Conservation (phyloP, 30 jellyfish, hydroid and myxozoan genomes). For the Chrysaora quinquecirrha region DNA sequence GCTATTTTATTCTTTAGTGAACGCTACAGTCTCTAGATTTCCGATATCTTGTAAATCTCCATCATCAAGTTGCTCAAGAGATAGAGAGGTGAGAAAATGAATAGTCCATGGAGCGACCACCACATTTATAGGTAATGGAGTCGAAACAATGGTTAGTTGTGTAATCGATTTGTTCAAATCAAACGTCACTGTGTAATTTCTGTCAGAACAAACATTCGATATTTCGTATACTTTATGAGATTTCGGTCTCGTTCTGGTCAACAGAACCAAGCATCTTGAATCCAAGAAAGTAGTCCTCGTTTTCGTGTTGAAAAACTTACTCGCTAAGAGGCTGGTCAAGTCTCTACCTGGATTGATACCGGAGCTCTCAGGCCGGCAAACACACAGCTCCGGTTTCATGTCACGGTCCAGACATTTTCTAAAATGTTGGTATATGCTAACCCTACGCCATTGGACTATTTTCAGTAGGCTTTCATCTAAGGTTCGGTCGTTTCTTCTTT, state of each 20-base stretch:
- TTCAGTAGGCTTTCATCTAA: conserved; percentile 22
- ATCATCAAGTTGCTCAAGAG: conserved; percentile 46
- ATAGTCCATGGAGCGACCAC: conserved; percentile 84
- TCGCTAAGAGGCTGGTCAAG: conserved; percentile 71
- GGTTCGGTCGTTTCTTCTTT: not conserved
- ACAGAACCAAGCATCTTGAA: conserved; percentile 84
- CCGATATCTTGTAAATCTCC: conserved; percentile 34
- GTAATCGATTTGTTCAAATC: conserved; percentile 26
- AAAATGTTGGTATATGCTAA: conserved; percentile 91
- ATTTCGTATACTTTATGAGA: conserved; percentile 80
- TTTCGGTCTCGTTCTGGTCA: conserved; percentile 69
- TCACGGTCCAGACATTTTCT: conserved; percentile 84
- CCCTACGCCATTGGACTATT: conserved; percentile 93
- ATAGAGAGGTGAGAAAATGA: conserved; percentile 77
- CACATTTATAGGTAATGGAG: conserved; percentile 58
- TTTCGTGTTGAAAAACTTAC: conserved; percentile 46
- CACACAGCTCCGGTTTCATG: conserved; percentile 80
- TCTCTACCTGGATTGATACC: conserved; percentile 93
- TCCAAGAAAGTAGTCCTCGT: conserved; percentile 66
- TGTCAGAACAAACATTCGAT: conserved; percentile 82
- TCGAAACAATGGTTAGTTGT: conserved; percentile 50
- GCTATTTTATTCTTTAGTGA: not conserved
- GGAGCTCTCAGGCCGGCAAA: conserved; percentile 89
- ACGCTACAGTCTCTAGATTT: conserved; percentile 25
- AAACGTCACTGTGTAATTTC: conserved; percentile 73